Base-by-base conservation (phyloP, 2,797 vertebrate genomes). In the Melanotaenia trifasciata region DNA sequence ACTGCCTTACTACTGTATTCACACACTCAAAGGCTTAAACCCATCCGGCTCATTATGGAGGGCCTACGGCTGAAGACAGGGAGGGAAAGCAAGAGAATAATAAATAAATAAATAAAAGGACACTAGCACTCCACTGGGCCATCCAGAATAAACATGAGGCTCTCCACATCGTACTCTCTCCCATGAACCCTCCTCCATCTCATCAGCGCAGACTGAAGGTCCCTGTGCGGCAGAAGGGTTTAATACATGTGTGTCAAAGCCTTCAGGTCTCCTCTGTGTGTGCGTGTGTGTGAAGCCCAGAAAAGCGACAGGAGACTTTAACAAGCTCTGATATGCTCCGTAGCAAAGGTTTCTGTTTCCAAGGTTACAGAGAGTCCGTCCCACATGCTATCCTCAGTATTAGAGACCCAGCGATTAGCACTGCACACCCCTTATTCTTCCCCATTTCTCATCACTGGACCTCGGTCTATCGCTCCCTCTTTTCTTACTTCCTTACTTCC, bases 341-440 rank as follows among this genome's bases (percentile, higher is more conserved):
- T 90, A 88, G 92, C 87, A 92, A 93, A 88, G 91, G 88, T 91
- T 92, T 91, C 87, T 9, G 95, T 96, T 95, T 89, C 96, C 96
- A 94, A 93, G 94, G 95, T 94, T 94, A 96, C 96, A 77, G 33
- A 90, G 88, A 94, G 93, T 90, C 89, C 3, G 94, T 91, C 92
- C 93, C 91, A 94, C 94, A 94, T 93, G 93, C 89, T 91, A 90
- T 90, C 92, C 85, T 91, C 91, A 84, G 92, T 92, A 94, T 93
- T 89, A 89, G 92, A 94, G 93, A 94, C 91, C 92, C 78, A 82
- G 82, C 85, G 90, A 95, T 94, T 93, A 94, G 93, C 77, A 61
- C 80, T 87, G 90, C 87, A 90, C 90, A 76, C 90, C 91, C 85
- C 79, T 84, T 58, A 70, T 61, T 33, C 51, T 60, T 58, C 66